A percentile compares a stretch with the other conserved stretches of the same genome.
Evolutionary conservation across 2,888 invertebrate genomes (phyloP).

Genomic region (Erebia ligea): DNA sequence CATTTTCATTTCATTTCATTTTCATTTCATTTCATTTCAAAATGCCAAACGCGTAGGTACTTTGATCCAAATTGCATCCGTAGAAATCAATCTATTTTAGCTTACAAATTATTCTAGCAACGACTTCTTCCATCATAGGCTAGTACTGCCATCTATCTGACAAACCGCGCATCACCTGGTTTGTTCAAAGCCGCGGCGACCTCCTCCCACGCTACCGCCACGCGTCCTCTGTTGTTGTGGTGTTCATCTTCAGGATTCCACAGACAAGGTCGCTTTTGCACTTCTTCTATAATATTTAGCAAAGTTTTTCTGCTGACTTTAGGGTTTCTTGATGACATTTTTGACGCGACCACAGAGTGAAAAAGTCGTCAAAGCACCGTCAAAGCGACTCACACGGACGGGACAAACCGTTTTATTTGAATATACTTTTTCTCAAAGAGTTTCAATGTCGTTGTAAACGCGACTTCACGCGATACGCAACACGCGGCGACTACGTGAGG

Average conservation of each 20-base stretch:
- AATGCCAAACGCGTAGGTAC: too few relatives aligned
- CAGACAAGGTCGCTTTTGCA: constrained; percentile 51
- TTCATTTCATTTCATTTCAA: too few relatives aligned
- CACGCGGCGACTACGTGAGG: constrained; percentile 44
- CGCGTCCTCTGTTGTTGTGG: constrained; percentile 51
- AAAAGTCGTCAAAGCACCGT: neutral
- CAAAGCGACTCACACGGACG: neutral
- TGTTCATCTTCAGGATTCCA: constrained; percentile 54
- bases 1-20: too few relatives aligned
- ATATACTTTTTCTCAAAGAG: constrained; percentile 15
- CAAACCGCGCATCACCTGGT: constrained; percentile 48
- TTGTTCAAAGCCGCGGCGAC: constrained; percentile 48
- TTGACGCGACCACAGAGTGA: neutral
- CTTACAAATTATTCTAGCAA: too few relatives aligned
- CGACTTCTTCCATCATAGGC: neutral
- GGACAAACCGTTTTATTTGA: neutral
- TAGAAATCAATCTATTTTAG: too few relatives aligned
- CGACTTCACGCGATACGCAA: constrained; percentile 45
- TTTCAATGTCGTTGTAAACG: neutral
- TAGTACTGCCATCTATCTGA: constrained; percentile 5
- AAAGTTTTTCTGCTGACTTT: constrained; percentile 33
- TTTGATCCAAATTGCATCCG: too few relatives aligned
- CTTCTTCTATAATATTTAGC: constrained; percentile 50
- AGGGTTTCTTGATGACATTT: constrained; percentile 21
- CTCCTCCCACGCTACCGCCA: constrained; percentile 53